Percentiles rank a stretch among this genome's conserved stretches.
These are phyloP conservation scores for Lordiphosa stackelbergi DNA, from an alignment of 1,140 invertebrate genomes.

Conservation along the genomic window DNA sequence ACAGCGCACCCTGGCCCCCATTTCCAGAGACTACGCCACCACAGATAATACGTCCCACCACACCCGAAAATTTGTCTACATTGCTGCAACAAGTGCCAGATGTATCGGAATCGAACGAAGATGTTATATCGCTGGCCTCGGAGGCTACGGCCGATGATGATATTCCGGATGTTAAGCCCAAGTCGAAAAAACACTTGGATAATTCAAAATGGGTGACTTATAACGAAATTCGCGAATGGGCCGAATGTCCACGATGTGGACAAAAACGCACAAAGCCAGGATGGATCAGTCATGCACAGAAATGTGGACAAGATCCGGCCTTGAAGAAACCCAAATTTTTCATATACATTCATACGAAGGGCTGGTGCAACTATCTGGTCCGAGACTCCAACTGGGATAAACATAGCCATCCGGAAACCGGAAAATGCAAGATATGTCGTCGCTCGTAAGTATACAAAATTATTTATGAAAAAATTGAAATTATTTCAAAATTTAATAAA, in stretches of 20 bases:
- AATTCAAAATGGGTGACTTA: constrained; percentile 16
- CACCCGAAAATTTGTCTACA: too few species aligned
- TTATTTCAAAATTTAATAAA: too few species aligned
- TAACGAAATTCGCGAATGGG: constrained; percentile 10
- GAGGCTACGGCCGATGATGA: background rate
- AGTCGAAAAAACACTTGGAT: background rate
- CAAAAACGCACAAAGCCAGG: background rate
- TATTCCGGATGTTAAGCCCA: background rate
- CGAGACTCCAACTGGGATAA: constrained; percentile 14
- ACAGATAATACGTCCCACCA: too few species aligned
- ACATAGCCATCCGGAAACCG: constrained; percentile 12
- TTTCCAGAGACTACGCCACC: constrained; percentile 6
- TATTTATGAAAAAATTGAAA: too few species aligned
- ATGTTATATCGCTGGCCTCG: constrained; percentile 3
- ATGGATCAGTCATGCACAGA: constrained; percentile 27
- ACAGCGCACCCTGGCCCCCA: constrained; percentile 23
- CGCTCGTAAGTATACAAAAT: constrained; percentile 1
- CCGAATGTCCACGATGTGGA: constrained; percentile 21
- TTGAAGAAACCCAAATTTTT: constrained; percentile 12
- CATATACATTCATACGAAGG: constrained; percentile 22
- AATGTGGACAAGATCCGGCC: constrained; percentile 27
- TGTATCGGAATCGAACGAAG: background rate
- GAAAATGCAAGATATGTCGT: constrained; percentile 13
- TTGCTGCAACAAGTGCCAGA: background rate
- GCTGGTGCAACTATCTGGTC: constrained; percentile 27